A percentile compares a stretch with the other conserved stretches of the same genome.
These are phyloP conservation scores for Alectoris magna DNA, from an alignment of 2,797 vertebrate genomes.

Conservation along the genomic window DNA sequence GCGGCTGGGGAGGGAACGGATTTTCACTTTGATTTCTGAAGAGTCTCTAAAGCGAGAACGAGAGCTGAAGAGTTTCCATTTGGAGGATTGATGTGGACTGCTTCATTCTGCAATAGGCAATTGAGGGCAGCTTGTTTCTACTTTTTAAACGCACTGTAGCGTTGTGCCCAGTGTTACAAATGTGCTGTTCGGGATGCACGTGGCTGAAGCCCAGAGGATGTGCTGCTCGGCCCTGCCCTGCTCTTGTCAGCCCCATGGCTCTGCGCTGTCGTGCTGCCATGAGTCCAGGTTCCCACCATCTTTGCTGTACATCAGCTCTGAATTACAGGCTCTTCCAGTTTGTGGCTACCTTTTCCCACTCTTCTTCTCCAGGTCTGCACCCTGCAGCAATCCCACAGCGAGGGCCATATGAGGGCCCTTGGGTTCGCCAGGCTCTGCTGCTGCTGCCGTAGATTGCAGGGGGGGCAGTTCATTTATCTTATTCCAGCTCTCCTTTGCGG, in stretches of 20 bases:
- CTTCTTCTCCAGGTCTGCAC: neutral
- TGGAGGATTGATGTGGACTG: neutral
- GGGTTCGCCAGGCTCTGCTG: neutral
- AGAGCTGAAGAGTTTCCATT: neutral
- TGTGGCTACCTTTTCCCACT: neutral
- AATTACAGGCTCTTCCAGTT: neutral
- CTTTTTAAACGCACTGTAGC: neutral
- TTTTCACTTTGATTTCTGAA: neutral
- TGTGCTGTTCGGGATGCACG: neutral
- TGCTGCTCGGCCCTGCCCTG: neutral
- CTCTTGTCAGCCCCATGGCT: neutral
- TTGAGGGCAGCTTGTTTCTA: neutral
- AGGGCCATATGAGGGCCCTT: neutral
- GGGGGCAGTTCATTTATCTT: slow-evolving; percentile 5
- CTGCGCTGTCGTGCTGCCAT: neutral
- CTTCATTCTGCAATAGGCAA: neutral
- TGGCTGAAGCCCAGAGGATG: neutral
- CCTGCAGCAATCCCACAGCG: neutral
- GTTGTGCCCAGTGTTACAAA: neutral
- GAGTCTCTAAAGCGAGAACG: neutral
- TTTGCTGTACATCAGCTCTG: neutral
- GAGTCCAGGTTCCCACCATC: neutral
- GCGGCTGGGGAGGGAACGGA: neutral
- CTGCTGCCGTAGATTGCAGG: neutral
- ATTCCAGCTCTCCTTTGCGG: slow-evolving; percentile 17